Conservation (phyloP, 1,140 invertebrate genomes). For the Chrysopa pallens region DNA sequence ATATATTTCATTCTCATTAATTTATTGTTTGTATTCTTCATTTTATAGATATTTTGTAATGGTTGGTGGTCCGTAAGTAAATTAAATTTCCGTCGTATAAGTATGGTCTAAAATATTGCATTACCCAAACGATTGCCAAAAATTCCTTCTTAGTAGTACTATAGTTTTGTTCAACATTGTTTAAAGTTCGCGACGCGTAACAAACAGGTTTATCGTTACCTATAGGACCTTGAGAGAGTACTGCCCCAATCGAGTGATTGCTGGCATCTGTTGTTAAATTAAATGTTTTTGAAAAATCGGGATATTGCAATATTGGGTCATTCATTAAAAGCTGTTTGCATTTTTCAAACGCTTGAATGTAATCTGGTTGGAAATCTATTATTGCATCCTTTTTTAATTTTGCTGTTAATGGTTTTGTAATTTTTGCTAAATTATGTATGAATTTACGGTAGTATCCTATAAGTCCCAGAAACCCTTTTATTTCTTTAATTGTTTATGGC, state of each 20-base stretch:
- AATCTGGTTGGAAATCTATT: slow-evolving; percentile 6
- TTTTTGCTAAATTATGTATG: slow-evolving; percentile 10
- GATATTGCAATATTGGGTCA: slow-evolving; percentile 14
- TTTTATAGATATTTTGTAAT: slow-evolving; percentile 6
- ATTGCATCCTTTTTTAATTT: slow-evolving; percentile 8
- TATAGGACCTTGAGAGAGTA: slow-evolving; percentile 11
- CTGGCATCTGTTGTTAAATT: slow-evolving; percentile 18
- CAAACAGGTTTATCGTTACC: slow-evolving; percentile 10
- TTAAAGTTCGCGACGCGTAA: slow-evolving; percentile 12
- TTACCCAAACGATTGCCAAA: slow-evolving; percentile 19
- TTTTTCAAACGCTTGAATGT: slow-evolving; percentile 6
- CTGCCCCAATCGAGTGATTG: slow-evolving; percentile 17
- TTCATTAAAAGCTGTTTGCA: slow-evolving; percentile 8
- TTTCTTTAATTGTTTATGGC: slow-evolving; percentile 5
- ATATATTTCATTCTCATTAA: no score
- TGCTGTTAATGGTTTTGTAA: slow-evolving; percentile 10
- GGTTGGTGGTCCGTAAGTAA: slow-evolving; percentile 19
- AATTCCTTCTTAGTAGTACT: slow-evolving; percentile 14
- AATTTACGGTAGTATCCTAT: slow-evolving; percentile 11
- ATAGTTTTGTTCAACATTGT: slow-evolving; percentile 11
- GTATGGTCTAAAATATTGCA: slow-evolving; percentile 21
- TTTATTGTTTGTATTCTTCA: no score
- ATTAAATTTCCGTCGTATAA: slow-evolving; percentile 13
- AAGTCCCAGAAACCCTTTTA: slow-evolving; percentile 7
- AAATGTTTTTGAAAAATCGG: slow-evolving; percentile 17